Evolutionary conservation across 2,888 invertebrate genomes (phyloP).

Genomic region (Scotopteryx bipunctaria): DNA sequence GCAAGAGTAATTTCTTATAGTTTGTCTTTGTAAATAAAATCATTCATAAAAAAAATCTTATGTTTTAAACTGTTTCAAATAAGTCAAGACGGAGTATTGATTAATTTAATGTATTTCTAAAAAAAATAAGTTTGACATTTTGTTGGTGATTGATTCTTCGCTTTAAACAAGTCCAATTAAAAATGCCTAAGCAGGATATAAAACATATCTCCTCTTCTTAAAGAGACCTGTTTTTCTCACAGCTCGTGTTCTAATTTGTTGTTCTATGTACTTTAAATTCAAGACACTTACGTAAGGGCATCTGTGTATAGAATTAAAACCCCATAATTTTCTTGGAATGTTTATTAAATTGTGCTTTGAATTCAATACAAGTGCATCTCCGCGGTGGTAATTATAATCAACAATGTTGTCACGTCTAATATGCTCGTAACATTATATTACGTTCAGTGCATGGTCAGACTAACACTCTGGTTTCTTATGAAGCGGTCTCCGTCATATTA

Average conservation of each 20-base stretch:
- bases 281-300: neutral
- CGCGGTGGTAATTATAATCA: constrained; percentile 15
- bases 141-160: no score
- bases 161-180: no score
- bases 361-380: constrained; percentile 11
- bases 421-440: constrained; percentile 48
- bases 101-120: no score
- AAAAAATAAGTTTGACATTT: no score
- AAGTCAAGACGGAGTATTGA: no score
- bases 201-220: no score
- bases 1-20: no score
- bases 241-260: neutral
- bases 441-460: constrained; percentile 47
- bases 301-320: constrained; percentile 1
- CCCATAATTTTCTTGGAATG: constrained; percentile 3
- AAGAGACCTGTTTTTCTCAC: neutral
- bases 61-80: no score
- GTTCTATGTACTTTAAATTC: neutral
- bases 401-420: constrained; percentile 25
- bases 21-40: no score
- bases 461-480: neutral
- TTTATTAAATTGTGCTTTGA: constrained; percentile 3
- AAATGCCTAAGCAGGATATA: no score
- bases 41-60: no score
- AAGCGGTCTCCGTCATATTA: neutral